Evolutionary conservation across 2,797 vertebrate genomes (phyloP), one percentile per base, ranked within the genome.

Genomic region (Malacoctenus gilli): DNA sequence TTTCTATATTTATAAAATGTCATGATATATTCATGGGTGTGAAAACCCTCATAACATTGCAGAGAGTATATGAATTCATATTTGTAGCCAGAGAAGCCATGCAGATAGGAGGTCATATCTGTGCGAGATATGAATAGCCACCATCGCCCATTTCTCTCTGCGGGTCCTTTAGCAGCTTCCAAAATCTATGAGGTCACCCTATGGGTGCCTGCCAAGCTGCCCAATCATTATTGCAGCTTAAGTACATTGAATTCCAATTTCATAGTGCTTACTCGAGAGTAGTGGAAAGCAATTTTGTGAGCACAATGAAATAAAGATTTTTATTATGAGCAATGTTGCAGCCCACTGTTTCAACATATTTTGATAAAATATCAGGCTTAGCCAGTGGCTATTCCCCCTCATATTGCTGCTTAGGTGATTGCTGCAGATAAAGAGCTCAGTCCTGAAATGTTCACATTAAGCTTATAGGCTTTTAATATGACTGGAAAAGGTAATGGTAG

Each of bases 171-270:
- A 57, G 64, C 23, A 39, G 64, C 53, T 83, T n/a, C 62, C 52
- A 72, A 69, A 86, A 85, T 83, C 31, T 59, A 65, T 83, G 62
- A 92, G 87, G 73, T 86, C 82, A 66, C 39, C 36, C 49, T 47
- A 32, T 82, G 79, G 82, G 66, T 47, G 39, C 43, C 21, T 76
- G 78, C 81, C 85, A 80, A 73, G 50, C 75, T 47, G 68, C 72
- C 44, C 70, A 52, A 67, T 73, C 76, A 69, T 85, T 84, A 75
- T 34, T 83, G 84, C 78, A 82, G 84, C 79, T 85, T 83, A 85
- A 88, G 69, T 79, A 82, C 80, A 79, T 72, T 72, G 75, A 84
- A 83, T 87, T 89, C 72, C 85, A 85, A 80, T 90, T 90, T 87
- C 72, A 75, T 60, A 70, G 59, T 52, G 35, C 59, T 77, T 82